A percentile compares a stretch with the other conserved stretches of the same genome.
Evolutionary conservation across 2,888 invertebrate species (phyloP).

Genomic region (Parnassius apollo): DNA sequence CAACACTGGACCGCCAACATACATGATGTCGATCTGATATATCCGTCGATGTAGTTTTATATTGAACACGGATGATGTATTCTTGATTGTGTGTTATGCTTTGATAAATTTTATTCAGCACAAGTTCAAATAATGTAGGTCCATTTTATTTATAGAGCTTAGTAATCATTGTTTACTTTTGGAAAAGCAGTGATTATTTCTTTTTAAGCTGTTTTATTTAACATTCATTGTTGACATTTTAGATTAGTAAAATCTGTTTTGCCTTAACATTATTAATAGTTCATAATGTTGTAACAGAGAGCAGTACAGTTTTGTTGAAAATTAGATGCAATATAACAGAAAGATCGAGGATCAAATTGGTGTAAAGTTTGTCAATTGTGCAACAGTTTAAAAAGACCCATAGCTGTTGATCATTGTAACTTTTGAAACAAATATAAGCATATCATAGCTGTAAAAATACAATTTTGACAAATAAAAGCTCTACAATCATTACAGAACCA

Average conservation of each 20-base stretch:
- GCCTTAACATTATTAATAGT: constrained; percentile 78
- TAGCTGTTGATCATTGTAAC: constrained; percentile 83
- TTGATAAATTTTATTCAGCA: constrained; percentile 66
- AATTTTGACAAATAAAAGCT: constrained; percentile 91
- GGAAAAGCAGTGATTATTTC: constrained; percentile 55
- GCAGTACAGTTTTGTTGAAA: constrained; percentile 73
- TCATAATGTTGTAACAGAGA: constrained; percentile 72
- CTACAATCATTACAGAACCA: constrained; percentile 78
- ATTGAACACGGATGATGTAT: constrained; percentile 28
- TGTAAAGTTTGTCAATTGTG: constrained; percentile 75
- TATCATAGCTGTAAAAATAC: constrained; percentile 95
- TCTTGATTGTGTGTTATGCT: constrained; percentile 56
- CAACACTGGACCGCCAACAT: not conserved
- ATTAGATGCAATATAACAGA: constrained; percentile 66
- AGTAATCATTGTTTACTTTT: constrained; percentile 55
- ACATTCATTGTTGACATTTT: constrained; percentile 79
- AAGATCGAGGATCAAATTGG: constrained; percentile 62
- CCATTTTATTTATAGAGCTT: constrained; percentile 77
- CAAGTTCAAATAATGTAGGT: constrained; percentile 80
- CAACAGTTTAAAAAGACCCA: constrained; percentile 68
- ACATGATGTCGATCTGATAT: not conserved
- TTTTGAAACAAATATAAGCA: constrained; percentile 91
- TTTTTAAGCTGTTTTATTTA: constrained; percentile 77
- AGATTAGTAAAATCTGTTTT: constrained; percentile 79
- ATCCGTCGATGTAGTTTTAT: constrained; percentile 7